phyloP scores from a whole-genome alignment of 2,113 vertebrate genomes.

The Lepisosteus osseus region DNA sequence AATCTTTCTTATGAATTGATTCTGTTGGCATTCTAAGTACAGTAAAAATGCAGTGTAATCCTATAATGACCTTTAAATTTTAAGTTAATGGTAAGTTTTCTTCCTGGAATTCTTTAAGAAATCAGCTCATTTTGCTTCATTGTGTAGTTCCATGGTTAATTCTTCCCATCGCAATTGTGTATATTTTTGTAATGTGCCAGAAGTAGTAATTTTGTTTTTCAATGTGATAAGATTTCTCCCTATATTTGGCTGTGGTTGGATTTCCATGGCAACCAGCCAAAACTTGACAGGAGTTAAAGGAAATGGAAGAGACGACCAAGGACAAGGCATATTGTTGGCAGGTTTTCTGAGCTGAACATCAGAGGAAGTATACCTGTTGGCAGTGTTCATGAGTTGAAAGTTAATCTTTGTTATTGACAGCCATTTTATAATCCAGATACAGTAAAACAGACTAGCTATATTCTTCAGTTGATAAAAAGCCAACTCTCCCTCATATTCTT shows the following conservation, averaged over 20 bases:
- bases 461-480: constrained; percentile 49
- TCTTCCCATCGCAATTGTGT: neutral
- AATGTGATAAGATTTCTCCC: constrained; percentile 33
- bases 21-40: too few species aligned
- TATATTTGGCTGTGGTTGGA: constrained; percentile 32
- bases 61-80: too few species aligned
- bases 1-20: too few species aligned
- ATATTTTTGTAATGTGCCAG: neutral
- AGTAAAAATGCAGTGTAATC: too few species aligned
- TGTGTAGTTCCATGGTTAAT: neutral
- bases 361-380: constrained; percentile 72
- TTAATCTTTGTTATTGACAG: constrained; percentile 60
- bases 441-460: constrained; percentile 62
- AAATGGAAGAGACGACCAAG: constrained; percentile 57
- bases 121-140: too few species aligned
- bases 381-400: constrained; percentile 56
- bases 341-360: constrained; percentile 63
- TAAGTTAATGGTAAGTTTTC: too few species aligned
- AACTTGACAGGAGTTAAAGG: constrained; percentile 40
- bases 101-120: too few species aligned
- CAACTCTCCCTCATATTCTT: too few species aligned
- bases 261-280: constrained; percentile 41
- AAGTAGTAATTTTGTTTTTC: constrained; percentile 23
- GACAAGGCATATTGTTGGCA: constrained; percentile 76
- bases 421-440: constrained; percentile 70